These are phyloP conservation scores for Romanogobio albipinnatus DNA, from an alignment of 2,113 vertebrate species.

Conservation along the genomic window DNA sequence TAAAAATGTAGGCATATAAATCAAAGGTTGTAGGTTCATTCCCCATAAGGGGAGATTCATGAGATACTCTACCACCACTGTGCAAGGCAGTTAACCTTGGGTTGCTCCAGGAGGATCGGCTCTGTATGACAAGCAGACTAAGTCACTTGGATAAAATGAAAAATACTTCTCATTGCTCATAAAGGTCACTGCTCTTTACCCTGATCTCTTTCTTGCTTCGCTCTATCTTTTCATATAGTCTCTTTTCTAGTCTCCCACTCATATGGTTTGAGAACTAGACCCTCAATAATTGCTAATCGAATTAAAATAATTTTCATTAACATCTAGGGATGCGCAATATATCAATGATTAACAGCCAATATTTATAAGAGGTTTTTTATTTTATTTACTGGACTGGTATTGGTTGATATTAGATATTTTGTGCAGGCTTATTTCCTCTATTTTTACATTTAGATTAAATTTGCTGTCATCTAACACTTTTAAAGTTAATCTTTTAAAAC, in stretches of 20 bases:
- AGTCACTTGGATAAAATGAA: conserved; percentile 25
- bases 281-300: not conserved
- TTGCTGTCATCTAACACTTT: too few species aligned
- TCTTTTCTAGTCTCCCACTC: not conserved
- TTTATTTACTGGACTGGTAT: not conserved
- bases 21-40: not conserved
- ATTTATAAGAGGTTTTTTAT: not conserved
- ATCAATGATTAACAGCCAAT: not conserved
- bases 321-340: not conserved
- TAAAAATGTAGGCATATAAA: not conserved
- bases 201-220: not conserved
- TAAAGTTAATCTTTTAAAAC: too few species aligned
- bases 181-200: not conserved
- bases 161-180: conserved; percentile 17
- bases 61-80: not conserved
- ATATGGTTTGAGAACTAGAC: not conserved
- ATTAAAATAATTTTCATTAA: not conserved
- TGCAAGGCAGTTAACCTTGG: conserved; percentile 3
- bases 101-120: not conserved
- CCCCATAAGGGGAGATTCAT: conserved; percentile 1
- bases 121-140: not conserved
- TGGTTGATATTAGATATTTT: too few species aligned
- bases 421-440: too few species aligned
- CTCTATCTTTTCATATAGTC: not conserved
- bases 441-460: too few species aligned